A percentile compares a stretch with the other conserved stretches of the same genome.
These are phyloP conservation scores for Megathymus violae DNA, from an alignment of 1,140 invertebrate species.

Conservation along the genomic window DNA sequence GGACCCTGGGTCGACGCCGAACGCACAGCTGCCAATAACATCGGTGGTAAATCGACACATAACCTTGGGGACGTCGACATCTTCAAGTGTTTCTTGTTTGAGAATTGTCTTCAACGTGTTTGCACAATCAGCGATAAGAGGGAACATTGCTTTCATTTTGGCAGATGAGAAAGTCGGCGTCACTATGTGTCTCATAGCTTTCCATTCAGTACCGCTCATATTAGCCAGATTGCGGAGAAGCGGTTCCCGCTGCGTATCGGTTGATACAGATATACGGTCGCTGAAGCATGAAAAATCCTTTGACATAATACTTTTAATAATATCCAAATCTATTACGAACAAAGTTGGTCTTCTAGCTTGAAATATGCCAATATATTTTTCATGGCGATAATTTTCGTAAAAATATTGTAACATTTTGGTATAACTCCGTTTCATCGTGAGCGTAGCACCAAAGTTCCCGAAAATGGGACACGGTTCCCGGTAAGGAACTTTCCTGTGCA, in stretches of 20 bases:
- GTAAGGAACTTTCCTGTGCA: conserved; percentile 64
- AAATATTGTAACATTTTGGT: conserved; percentile 68
- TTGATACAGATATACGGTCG: conserved; percentile 72
- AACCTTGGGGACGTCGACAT: conserved; percentile 64
- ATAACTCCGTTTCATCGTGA: conserved; percentile 68
- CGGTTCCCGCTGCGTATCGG: conserved; percentile 73
- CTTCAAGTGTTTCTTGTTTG: conserved; percentile 44
- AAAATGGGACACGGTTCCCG: conserved; percentile 76
- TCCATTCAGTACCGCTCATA: conserved; percentile 80
- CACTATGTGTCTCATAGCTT: conserved; percentile 70
- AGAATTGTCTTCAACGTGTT: conserved; percentile 59
- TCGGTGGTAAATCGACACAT: conserved; percentile 75
- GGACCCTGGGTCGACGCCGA: conserved; percentile 71
- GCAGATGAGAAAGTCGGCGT: conserved; percentile 80
- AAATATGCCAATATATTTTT: conserved; percentile 74
- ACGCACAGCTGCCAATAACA: conserved; percentile 77
- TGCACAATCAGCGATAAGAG: conserved; percentile 70
- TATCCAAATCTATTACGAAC: conserved; percentile 75
- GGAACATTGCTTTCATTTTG: conserved; percentile 83
- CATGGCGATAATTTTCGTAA: conserved; percentile 61
- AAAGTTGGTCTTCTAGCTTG: conserved; percentile 75
- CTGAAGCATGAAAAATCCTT: conserved; percentile 79
- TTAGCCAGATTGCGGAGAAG: conserved; percentile 74
- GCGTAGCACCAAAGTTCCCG: conserved; percentile 73
- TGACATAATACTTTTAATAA: conserved; percentile 77